Base-by-base conservation (phyloP, 2,797 vertebrate species). In the Cyclopterus lumpus region DNA sequence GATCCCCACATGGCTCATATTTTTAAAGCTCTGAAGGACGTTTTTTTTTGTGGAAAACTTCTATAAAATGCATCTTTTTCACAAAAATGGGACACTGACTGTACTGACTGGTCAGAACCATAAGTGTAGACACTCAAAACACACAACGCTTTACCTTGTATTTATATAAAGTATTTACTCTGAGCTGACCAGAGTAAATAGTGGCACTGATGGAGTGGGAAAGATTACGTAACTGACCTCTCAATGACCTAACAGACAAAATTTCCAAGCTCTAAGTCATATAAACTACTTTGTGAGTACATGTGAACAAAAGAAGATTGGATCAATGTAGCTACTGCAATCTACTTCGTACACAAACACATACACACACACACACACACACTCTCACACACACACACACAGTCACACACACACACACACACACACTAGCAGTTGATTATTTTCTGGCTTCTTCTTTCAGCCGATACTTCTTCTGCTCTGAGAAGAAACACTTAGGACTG, bases 1-100 rank as follows among this genome's bases (percentile, higher is more conserved):
- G 57, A 58, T 82, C 67, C n/a, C 77, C 57, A 36, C 77, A 74
- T 84, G 80, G 79, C 71, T 88, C 75, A 30, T 65, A 84, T 86
- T 91, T n/a, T 88, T 71, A 85, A 88, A 86, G 84, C 75, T 77
- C 68, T 73, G 57, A 80, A 70, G 77, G 72, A 81, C n/a, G n/a
- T n/a, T n/a, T 75, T 84, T 71, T 86, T 87, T 86, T 75, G 66
- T 74, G 72, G 49, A 80, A 77, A 83, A 81, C 64, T 70, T 61
- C 55, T 54, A 28, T 60, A 83, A 89, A 88, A 77, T 75, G 59
- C 42, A 80, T 82, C 61, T 80, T 75, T 75, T 72, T 84, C 36
- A 66, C n/a, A 59, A 60, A 85, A 60, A 78, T 5, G 40, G 57
- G 42, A 70, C 79, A 67, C 46, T n/a, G n/a, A n/a, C 28, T 49